Percentiles rank a stretch among this genome's conserved stretches.
Evolutionary conservation across 1,140 invertebrate species (phyloP).

Genomic region (Philotrypesis tridentata): DNA sequence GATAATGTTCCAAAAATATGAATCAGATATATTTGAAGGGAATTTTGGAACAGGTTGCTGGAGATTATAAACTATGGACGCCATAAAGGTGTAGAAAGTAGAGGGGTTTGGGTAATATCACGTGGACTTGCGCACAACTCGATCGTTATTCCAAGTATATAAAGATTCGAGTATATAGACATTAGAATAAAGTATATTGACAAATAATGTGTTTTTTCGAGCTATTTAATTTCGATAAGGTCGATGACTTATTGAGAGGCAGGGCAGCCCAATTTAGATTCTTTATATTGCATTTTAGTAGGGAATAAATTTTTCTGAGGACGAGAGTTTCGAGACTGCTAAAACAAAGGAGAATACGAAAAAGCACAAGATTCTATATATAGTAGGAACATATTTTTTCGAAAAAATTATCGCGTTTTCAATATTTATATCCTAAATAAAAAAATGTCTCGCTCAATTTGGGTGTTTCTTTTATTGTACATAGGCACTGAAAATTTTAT

Average conservation of each 20-base stretch:
- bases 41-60: too few species aligned
- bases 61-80: too few species aligned
- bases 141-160: neutral
- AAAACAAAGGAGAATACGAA: constrained; percentile 30
- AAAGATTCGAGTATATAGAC: too few species aligned
- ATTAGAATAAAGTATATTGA: too few species aligned
- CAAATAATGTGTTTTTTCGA: too few species aligned
- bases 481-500: neutral
- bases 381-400: constrained; percentile 30
- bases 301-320: neutral
- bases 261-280: neutral
- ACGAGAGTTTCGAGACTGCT: neutral
- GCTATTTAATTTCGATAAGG: too few species aligned
- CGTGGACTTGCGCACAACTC: too few species aligned
- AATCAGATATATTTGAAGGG: too few species aligned
- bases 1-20: too few species aligned
- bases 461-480: neutral
- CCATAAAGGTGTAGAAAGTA: too few species aligned
- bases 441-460: neutral
- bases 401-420: neutral
- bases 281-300: neutral
- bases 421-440: constrained; percentile 13
- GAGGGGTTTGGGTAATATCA: too few species aligned
- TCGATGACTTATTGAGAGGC: neutral
- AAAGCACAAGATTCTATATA: constrained; percentile 39